Conservation (phyloP, 2,888 invertebrate genomes). For the Acleris sparsana region DNA sequence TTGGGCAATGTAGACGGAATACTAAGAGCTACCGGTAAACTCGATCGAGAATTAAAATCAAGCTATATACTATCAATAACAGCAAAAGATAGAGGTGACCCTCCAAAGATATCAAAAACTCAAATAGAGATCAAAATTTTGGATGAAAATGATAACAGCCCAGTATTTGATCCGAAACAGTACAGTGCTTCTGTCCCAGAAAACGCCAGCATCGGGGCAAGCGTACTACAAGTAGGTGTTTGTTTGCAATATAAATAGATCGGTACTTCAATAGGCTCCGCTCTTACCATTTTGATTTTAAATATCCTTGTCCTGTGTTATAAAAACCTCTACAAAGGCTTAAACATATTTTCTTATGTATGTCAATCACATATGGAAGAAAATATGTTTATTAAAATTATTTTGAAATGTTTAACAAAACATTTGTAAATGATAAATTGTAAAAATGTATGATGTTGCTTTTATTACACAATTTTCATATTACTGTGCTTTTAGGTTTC, state of each 20-base stretch:
- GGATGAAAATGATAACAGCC: constrained; percentile 96
- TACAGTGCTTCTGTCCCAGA: constrained; percentile 96
- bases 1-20: constrained; percentile 94
- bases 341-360: no score
- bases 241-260: neutral
- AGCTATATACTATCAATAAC: constrained; percentile 90
- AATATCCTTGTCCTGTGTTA: no score
- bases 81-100: constrained; percentile 95
- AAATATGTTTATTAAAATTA: no score
- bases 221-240: constrained; percentile 90
- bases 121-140: constrained; percentile 89
- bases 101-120: constrained; percentile 87
- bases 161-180: constrained; percentile 94
- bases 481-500: constrained; percentile 85
- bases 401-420: no score
- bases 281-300: no score
- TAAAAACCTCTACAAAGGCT: no score
- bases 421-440: no score
- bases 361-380: no score
- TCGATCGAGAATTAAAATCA: constrained; percentile 92
- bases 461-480: constrained; percentile 3
- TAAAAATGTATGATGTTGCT: neutral
- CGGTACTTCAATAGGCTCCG: neutral
- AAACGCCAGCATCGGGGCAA: constrained; percentile 96
- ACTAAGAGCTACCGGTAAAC: constrained; percentile 91